A percentile compares a stretch with the other conserved stretches of the same genome.
These are phyloP conservation scores for Gymnocephalus cernua DNA, from an alignment of 2,113 vertebrate genomes.

Conservation along the genomic window DNA sequence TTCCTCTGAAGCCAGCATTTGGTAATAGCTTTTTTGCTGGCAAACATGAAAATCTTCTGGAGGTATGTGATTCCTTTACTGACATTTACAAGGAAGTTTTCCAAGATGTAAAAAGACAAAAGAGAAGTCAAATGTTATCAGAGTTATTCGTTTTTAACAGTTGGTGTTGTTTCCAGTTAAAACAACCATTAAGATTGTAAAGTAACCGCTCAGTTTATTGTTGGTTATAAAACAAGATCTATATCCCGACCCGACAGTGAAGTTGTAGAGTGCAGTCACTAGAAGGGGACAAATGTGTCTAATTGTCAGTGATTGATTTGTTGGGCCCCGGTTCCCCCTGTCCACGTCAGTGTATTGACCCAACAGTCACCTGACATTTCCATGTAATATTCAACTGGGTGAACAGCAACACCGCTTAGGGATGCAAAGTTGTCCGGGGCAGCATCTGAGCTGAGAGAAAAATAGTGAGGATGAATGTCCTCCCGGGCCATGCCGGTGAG, in stretches of 20 bases:
- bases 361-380: constrained; percentile 77
- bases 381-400: constrained; percentile 71
- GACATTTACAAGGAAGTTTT: neutral
- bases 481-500: constrained; percentile 14
- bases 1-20: neutral
- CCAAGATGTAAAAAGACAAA: neutral
- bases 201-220: constrained; percentile 13
- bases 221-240: constrained; percentile 52
- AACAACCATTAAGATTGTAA: neutral
- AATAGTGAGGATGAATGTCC: constrained; percentile 35
- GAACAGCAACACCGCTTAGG: constrained; percentile 56
- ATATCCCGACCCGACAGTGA: constrained; percentile 54
- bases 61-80: neutral
- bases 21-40: neutral
- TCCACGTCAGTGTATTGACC: constrained; percentile 72
- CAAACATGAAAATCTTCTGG: neutral
- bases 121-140: no score
- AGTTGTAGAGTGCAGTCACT: constrained; percentile 56
- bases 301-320: constrained; percentile 83
- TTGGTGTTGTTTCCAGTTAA: neutral
- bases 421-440: constrained; percentile 24
- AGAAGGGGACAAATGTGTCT: constrained; percentile 71
- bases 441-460: constrained; percentile 37
- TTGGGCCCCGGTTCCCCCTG: constrained; percentile 43
- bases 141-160: neutral